Base-by-base conservation (phyloP, 2,888 invertebrate genomes). In the Tachystola acroxantha region DNA sequence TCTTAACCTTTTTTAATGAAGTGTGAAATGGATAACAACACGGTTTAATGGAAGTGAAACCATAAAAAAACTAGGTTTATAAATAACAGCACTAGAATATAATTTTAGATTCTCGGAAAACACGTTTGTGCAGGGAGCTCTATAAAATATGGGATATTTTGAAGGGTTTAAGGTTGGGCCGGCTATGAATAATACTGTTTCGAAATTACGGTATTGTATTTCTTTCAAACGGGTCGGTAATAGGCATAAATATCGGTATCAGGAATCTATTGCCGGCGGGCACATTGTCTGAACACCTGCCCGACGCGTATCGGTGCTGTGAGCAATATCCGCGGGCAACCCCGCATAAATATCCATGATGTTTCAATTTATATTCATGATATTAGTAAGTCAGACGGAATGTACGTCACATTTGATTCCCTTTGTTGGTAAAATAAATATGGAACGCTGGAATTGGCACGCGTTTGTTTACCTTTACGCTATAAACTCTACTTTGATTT, bases 291-390 rank as follows among this genome's bases (percentile, higher is more conserved):
- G 82, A 74, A 75, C 84, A 82, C 82, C 81, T 84, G 81, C 74
- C 64, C 66, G 62, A 33, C 50, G 55, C 52, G 64, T 68, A 66
- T 61, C 70, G 63, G 52, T 58, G 66, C 68, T 57, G 60, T 59
- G 70, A 70, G 77, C 76, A 74, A 76, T 80, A 80, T 69, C 72
- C 69, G 64, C 67, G 64, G 67, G 61, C 70, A 67, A 64, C 66
- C 72, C 74, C 64, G 69, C 79, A 79, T 80, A 81, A 80, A 82
- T 81, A 84, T 69, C 78, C 76, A 72, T 74, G 81, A 84, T 81
- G 84, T 81, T 81, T 79, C 84, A 77, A 81, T 84, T 82, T 84
- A 80, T 82, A 84, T 84, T 84, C 84, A 84, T 84, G 82, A 80
- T 81, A 82, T 81, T 84, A 82, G 80, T 79, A 77, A 77, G 79